Evolutionary conservation across 2,113 vertebrate species (phyloP).

Genomic region (Peromyscus maniculatus): DNA sequence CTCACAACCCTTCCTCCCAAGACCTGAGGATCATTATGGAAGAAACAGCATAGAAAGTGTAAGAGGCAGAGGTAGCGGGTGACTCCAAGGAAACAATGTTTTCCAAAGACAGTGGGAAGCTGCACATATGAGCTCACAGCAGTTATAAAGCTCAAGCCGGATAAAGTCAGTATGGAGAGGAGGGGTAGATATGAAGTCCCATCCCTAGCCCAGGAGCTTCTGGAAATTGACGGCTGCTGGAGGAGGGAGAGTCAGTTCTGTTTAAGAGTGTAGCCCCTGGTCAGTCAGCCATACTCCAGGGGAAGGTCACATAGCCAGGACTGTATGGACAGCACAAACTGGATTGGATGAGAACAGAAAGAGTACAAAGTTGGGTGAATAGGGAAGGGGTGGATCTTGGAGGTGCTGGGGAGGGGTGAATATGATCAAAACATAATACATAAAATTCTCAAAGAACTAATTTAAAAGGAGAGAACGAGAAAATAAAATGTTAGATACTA

Average conservation of each 20-base stretch:
- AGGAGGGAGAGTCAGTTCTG: background rate
- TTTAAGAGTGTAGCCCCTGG: background rate
- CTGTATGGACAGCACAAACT: background rate
- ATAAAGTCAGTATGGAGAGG: too few relatives aligned
- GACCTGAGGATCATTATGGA: background rate
- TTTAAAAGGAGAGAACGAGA: background rate
- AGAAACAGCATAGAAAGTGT: background rate
- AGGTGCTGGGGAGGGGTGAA: background rate
- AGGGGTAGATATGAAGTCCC: background rate
- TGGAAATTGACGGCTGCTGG: background rate
- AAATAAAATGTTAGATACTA: background rate
- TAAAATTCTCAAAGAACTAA: background rate
- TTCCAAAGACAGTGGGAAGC: background rate
- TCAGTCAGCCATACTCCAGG: background rate
- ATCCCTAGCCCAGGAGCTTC: background rate
- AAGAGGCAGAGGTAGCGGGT: background rate
- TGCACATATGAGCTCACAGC: background rate
- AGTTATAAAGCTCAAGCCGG: background rate
- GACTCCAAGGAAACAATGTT: background rate
- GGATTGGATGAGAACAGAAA: background rate
- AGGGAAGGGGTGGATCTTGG: background rate
- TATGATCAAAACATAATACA: background rate
- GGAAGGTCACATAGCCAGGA: background rate
- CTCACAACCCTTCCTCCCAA: background rate
- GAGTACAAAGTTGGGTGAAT: background rate